phyloP scores from a whole-genome alignment of 1,140 invertebrate species.

The Psilanteris sp. region DNA sequence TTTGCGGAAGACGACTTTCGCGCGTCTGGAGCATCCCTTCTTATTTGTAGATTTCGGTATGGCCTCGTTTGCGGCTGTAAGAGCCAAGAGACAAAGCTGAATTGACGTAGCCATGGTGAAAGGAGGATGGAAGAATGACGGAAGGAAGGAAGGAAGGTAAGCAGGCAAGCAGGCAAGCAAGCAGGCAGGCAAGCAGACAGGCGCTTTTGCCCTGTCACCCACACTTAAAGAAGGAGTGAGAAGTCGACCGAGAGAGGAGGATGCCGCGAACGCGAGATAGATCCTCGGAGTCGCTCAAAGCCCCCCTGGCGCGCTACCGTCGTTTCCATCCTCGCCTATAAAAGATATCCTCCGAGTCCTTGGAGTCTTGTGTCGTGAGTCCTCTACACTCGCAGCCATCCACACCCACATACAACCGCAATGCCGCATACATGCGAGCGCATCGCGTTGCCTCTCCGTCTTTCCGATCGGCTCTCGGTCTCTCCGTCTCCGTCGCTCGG shows the following conservation, averaged over 20 bases:
- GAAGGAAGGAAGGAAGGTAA: constrained; percentile 9
- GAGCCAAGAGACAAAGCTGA: constrained; percentile 62
- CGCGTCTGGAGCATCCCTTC: constrained; percentile 34
- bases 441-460: constrained; percentile 6
- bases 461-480: background rate
- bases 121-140: constrained; percentile 28
- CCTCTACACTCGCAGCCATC: constrained; percentile 37
- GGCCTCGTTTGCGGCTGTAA: constrained; percentile 64
- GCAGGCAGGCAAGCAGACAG: constrained; percentile 27
- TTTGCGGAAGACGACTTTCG: constrained; percentile 32
- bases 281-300: constrained; percentile 62
- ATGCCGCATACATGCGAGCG: constrained; percentile 12
- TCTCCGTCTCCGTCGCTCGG: constrained; percentile 57
- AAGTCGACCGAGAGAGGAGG: constrained; percentile 7
- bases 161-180: constrained; percentile 15
- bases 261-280: constrained; percentile 8
- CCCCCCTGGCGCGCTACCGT: constrained; percentile 60
- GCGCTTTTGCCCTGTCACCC: constrained; percentile 17
- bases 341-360: constrained; percentile 74
- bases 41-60: constrained; percentile 65
- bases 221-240: constrained; percentile 50
- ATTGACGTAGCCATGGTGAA: constrained; percentile 22
- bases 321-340: constrained; percentile 70
- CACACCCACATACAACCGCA: constrained; percentile 40
- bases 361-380: constrained; percentile 67